Conservation (phyloP, 2,113 vertebrate species). For the Carlito syrichta region DNA sequence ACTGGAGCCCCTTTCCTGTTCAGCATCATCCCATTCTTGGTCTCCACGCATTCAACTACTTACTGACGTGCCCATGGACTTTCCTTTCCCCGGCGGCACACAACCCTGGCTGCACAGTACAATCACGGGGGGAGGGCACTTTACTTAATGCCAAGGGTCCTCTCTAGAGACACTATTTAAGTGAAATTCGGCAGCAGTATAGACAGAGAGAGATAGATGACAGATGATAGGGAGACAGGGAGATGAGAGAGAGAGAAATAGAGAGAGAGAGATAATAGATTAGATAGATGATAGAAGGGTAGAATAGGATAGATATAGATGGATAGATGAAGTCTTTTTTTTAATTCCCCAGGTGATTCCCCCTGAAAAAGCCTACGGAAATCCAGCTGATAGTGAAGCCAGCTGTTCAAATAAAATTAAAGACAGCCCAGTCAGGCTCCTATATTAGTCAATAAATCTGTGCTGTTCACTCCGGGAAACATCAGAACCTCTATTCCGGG, state of each 20-base stretch:
- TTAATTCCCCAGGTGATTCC: neutral
- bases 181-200: neutral
- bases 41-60: neutral
- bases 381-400: neutral
- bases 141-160: neutral
- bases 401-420: neutral
- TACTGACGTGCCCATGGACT: neutral
- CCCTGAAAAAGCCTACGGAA: neutral
- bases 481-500: neutral
- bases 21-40: neutral
- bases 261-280: too few relatives aligned
- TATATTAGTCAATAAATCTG: neutral
- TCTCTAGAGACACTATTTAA: neutral
- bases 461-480: neutral
- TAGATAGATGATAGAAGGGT: too few relatives aligned
- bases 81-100: neutral
- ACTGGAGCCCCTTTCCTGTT: neutral
- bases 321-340: too few relatives aligned
- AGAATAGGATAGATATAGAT: too few relatives aligned
- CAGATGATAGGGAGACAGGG: too few relatives aligned
- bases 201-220: too few relatives aligned
- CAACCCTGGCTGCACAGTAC: neutral
- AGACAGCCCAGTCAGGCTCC: neutral
- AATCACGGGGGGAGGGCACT: neutral
- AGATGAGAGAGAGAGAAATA: too few relatives aligned